These are phyloP conservation scores for Nomada fabriciana DNA, from an alignment of 2,888 invertebrate species.

Conservation along the genomic window DNA sequence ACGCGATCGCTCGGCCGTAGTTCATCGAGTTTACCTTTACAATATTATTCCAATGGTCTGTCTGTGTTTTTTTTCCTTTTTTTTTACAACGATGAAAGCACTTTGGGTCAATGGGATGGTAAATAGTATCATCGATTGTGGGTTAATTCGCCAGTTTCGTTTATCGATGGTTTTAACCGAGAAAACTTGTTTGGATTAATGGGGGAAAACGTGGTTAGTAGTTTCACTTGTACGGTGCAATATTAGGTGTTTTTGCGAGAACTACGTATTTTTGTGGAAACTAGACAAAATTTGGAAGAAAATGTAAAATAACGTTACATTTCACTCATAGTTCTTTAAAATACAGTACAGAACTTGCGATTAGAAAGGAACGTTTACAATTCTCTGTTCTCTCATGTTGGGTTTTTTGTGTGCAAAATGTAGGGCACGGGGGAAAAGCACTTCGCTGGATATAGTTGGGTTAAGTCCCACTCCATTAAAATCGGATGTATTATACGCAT, in stretches of 20 bases:
- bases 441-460: constrained; percentile 7
- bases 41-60: constrained; percentile 42
- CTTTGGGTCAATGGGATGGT: no score
- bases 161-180: no score
- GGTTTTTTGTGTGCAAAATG: constrained; percentile 14
- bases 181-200: no score
- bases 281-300: no score
- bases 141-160: not conserved
- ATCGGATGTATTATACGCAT: constrained; percentile 3
- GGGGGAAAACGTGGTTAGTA: no score
- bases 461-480: constrained; percentile 13
- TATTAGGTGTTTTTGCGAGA: no score
- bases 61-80: constrained; percentile 25
- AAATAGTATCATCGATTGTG: not conserved
- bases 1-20: constrained; percentile 41
- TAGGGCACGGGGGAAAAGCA: constrained; percentile 8
- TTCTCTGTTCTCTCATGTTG: not conserved
- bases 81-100: no score
- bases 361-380: not conserved
- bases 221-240: no score
- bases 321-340: no score
- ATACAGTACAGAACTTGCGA: not conserved
- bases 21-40: constrained; percentile 49
- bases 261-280: no score
- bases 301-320: no score